These are phyloP conservation scores for Fratercula arctica DNA, from an alignment of 2,797 vertebrate genomes.

Conservation along the genomic window DNA sequence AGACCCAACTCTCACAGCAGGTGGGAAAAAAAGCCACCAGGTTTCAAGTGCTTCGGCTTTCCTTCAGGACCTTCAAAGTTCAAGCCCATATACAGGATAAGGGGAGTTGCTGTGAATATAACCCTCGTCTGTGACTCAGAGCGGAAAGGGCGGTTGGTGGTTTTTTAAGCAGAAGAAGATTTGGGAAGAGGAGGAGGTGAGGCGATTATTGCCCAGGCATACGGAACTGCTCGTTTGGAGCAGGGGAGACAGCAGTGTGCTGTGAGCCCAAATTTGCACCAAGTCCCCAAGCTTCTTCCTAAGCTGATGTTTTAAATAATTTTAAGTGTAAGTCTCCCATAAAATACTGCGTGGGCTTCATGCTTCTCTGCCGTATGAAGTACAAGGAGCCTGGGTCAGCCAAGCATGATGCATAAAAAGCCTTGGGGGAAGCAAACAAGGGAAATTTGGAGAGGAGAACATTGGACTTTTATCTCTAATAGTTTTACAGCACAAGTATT, in stretches of 20 bases:
- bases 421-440: not conserved
- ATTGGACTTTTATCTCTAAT: not conserved
- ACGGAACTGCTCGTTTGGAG: not conserved
- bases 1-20: not conserved
- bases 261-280: not conserved
- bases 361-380: not conserved
- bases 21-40: not conserved
- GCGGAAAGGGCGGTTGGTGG: not conserved
- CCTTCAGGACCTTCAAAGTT: not conserved
- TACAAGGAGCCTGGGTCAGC: not conserved
- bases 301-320: not conserved
- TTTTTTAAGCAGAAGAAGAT: not conserved
- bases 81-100: not conserved
- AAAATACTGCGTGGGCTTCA: not conserved
- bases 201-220: not conserved
- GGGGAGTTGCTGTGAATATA: not conserved
- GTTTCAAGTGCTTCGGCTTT: not conserved
- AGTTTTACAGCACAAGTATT: not conserved
- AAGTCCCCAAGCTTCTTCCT: not conserved
- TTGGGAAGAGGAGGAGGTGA: not conserved
- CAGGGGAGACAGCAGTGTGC: not conserved
- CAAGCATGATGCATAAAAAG: not conserved
- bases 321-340: not conserved
- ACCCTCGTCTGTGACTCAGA: not conserved
- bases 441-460: not conserved